Base-by-base conservation (phyloP, 1,140 invertebrate species). In the Drosophila aff. region DNA sequence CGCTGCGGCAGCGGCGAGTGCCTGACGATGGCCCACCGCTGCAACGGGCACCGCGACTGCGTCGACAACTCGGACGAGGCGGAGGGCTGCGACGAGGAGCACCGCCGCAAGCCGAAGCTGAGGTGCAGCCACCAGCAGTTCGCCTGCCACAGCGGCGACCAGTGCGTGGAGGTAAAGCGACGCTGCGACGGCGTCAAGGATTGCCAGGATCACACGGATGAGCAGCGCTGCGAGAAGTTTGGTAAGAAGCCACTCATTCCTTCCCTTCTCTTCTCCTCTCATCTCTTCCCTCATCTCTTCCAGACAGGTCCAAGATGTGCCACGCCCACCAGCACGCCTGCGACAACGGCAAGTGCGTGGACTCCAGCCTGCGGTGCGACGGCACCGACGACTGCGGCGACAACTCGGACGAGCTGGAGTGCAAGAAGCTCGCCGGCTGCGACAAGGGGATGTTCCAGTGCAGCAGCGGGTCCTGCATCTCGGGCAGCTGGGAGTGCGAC, bases 281-380 rank as follows among this genome's bases (percentile, higher is more conserved):
- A 0, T 23, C 23, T 23, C 23, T 0, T 23, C 23, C 2, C 2
- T 23, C 23, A 2, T 23, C 23, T 47, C n/a, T 4, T 28, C 28
- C 41, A 92, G 90, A 91, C 67, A 67, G 77, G 18, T 68, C 52
- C 0, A 50, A 82, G 93, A 40, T 92, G 93, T 90, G 96, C 33
- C 92, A 93, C 33, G 15, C 21, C 13, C 80, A 91, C 21, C 96
- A 98, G 93, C 98, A 96, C 86, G 96, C 96, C 66, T 99, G 99
- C 93, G 95, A 96, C 28, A 99, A 99, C 93, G 96, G 96, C 93
- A 93, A 83, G 95, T 96, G 96, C 71, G 94, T 96, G 50, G 94
- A 94, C 4, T 82, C 86, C 0, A 91, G 94, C 23, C 95, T 95
- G 94, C 81, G 93, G 26, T 97, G 96, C 86, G 96, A 97, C 77